Evolutionary conservation across 1,140 invertebrate genomes (phyloP).

Genomic region (Chlorops oryzae): DNA sequence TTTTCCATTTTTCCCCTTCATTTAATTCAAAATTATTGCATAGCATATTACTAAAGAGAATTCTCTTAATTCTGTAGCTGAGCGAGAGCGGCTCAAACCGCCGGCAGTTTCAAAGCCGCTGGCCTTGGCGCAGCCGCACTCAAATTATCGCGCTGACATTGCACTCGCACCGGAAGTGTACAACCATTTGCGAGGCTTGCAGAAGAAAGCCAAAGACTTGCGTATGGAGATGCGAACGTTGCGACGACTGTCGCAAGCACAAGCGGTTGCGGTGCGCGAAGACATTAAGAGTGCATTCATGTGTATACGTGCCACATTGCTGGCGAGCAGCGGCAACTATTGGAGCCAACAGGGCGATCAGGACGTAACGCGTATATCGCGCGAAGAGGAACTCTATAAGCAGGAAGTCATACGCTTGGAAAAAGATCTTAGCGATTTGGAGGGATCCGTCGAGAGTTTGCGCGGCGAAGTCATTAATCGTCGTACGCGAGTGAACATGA

Average conservation of each 20-base stretch:
- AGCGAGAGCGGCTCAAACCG: slow-evolving; percentile 75
- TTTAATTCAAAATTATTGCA: not conserved
- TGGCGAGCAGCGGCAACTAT: slow-evolving; percentile 58
- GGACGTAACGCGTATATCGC: slow-evolving; percentile 54
- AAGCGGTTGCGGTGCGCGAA: slow-evolving; percentile 84
- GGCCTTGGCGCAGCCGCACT: slow-evolving; percentile 55
- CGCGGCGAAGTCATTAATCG: slow-evolving; percentile 91
- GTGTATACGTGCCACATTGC: slow-evolving; percentile 66
- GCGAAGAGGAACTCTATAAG: slow-evolving; percentile 81
- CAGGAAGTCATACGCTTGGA: slow-evolving; percentile 85
- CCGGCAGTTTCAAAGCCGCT: slow-evolving; percentile 79
- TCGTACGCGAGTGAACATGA: slow-evolving; percentile 91
- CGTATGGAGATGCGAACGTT: slow-evolving; percentile 79
- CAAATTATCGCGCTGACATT: slow-evolving; percentile 57
- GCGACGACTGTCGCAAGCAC: slow-evolving; percentile 80
- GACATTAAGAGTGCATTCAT: slow-evolving; percentile 85
- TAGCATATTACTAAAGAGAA: too few relatives aligned
- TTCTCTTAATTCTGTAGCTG: slow-evolving; percentile 45
- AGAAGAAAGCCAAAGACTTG: slow-evolving; percentile 86
- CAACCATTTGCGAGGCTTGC: slow-evolving; percentile 73
- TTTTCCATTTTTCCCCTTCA: not conserved
- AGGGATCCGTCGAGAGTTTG: slow-evolving; percentile 89
- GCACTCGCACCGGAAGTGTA: slow-evolving; percentile 76
- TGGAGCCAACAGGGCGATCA: slow-evolving; percentile 54
- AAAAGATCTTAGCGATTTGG: slow-evolving; percentile 88